These are phyloP conservation scores for Pinctada fucata DNA, from an alignment of 2,888 invertebrate species.

Conservation along the genomic window DNA sequence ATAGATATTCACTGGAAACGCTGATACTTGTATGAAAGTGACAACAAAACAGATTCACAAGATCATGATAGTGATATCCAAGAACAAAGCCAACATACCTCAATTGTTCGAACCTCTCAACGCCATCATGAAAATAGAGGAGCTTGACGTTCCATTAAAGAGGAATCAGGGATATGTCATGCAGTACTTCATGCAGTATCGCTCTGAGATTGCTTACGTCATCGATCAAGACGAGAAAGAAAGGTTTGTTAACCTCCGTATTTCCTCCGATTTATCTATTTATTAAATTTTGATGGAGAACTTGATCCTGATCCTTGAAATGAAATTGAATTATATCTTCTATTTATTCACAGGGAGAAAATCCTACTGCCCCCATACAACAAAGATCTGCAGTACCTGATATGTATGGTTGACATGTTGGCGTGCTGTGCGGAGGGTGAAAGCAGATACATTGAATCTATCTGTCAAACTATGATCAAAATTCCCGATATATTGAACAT, in stretches of 20 bases:
- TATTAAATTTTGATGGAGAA: background rate
- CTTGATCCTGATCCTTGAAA: background rate
- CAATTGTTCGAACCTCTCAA: slow-evolving; percentile 73
- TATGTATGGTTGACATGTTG: slow-evolving; percentile 72
- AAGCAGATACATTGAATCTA: slow-evolving; percentile 75
- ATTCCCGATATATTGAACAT: slow-evolving; percentile 71
- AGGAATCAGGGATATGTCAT: slow-evolving; percentile 75
- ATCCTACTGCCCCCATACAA: slow-evolving; percentile 52
- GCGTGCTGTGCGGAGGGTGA: slow-evolving; percentile 76
- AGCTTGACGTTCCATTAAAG: slow-evolving; percentile 74
- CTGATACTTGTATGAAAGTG: slow-evolving; percentile 73
- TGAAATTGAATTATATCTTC: background rate
- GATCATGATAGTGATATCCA: slow-evolving; percentile 68
- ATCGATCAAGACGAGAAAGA: slow-evolving; percentile 66
- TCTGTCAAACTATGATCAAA: slow-evolving; percentile 75
- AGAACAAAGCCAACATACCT: slow-evolving; percentile 65
- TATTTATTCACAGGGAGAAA: slow-evolving; percentile 53
- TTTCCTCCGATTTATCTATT: background rate
- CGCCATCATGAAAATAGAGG: slow-evolving; percentile 74
- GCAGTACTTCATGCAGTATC: slow-evolving; percentile 75
- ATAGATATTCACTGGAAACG: slow-evolving; percentile 74
- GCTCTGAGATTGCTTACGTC: slow-evolving; percentile 68
- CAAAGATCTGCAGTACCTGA: slow-evolving; percentile 60
- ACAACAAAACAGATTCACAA: slow-evolving; percentile 68
- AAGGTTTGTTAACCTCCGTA: slow-evolving; percentile 40